These are phyloP conservation scores for Microcebus jonahi DNA, from an alignment of 2,113 vertebrate species.

Conservation along the genomic window DNA sequence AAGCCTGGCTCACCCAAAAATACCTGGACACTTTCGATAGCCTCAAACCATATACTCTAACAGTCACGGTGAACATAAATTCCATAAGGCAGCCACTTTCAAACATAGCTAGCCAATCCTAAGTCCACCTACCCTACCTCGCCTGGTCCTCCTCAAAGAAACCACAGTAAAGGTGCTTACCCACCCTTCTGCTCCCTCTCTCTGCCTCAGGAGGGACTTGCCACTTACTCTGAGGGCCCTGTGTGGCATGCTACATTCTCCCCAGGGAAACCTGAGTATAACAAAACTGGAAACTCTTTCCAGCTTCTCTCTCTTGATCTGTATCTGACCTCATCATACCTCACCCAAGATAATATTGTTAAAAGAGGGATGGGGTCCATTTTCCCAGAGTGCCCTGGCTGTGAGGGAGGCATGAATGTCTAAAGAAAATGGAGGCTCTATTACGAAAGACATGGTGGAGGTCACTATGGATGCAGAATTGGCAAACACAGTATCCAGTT, in stretches of 20 bases:
- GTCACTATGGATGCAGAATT: rapidly evolving
- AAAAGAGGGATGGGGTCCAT: not conserved
- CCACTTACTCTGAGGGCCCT: not conserved
- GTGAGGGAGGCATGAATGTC: not conserved
- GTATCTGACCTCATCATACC: not conserved
- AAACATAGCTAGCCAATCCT: not conserved
- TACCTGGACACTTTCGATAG: not conserved
- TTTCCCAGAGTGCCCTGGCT: not conserved
- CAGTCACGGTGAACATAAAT: not conserved
- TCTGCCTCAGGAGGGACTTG: not conserved
- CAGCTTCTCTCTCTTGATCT: not conserved
- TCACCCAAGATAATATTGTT: not conserved
- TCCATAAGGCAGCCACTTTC: not conserved
- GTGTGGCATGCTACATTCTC: not conserved
- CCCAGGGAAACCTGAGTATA: not conserved
- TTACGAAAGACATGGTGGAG: not conserved
- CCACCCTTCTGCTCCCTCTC: not conserved
- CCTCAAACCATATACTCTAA: not conserved
- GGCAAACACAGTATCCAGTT: not conserved
- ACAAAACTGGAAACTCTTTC: not conserved
- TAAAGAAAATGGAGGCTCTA: not conserved
- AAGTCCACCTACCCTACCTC: not conserved
- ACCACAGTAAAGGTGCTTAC: not conserved
- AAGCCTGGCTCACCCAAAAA: not conserved
- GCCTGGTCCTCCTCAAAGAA: not conserved